phyloP scores from a whole-genome alignment of 2,888 invertebrate genomes.

The Luperina nickerlii region DNA sequence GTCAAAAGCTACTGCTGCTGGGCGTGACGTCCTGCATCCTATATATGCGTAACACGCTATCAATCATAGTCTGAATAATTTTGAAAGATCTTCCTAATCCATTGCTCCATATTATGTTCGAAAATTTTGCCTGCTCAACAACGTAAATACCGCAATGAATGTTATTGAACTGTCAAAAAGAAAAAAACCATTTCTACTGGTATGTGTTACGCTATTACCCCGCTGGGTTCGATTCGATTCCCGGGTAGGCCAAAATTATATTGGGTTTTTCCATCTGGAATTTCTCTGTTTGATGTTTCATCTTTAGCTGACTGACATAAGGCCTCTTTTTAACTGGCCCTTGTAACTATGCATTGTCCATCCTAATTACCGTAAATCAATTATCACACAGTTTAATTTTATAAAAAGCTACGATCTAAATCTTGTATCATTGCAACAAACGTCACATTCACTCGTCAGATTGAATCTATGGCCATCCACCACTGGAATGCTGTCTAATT shows the following conservation, averaged over 20 bases:
- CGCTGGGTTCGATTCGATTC: not conserved
- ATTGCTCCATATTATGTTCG: no score
- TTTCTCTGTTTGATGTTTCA: not conserved
- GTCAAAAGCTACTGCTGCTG: not conserved
- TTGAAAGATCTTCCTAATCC: no score
- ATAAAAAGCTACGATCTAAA: conserved; percentile 16
- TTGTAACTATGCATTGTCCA: not conserved
- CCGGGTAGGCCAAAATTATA: no score
- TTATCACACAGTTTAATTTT: conserved; percentile 29
- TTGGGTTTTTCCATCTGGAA: not conserved
- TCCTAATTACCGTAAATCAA: conserved; percentile 48
- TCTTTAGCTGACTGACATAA: no score
- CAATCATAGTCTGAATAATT: no score
- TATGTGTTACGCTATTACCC: no score
- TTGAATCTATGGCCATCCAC: conserved; percentile 33
- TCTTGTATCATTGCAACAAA: conserved; percentile 19
- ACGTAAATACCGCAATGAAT: no score
- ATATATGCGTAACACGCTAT: no score
- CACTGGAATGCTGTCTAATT: conserved; percentile 52
- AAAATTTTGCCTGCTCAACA: no score
- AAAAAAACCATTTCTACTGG: no score
- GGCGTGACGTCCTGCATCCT: not conserved
- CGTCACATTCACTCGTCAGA: conserved; percentile 30
- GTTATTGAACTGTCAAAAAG: no score
- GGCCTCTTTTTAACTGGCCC: no score